Evolutionary conservation across 2,888 invertebrate genomes (phyloP), one percentile per base, ranked within the genome.

Genomic region (Listrodromus nycthemerus): DNA sequence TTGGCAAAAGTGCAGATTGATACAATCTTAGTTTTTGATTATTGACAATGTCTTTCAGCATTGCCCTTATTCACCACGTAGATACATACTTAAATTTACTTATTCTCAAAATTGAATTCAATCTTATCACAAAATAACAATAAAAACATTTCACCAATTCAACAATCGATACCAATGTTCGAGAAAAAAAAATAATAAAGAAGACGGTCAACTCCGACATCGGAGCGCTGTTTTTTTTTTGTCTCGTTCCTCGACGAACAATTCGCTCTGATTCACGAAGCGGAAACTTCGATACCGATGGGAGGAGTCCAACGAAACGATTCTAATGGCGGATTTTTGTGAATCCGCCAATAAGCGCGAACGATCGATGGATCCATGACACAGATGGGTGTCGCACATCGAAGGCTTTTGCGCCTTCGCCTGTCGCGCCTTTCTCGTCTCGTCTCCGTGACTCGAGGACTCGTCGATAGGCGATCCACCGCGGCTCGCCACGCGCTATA

Each of bases 251-350:
- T 66, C 19, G 19, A 45, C 24, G 52, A 71, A 63, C 30, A 67
- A 10, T 50, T 69, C 65, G 48, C 61, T 45, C 69, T 50, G 61
- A 71, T 65, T 27, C 65, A 77, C 66, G 77, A 79, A 33, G 83
- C 67, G 71, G 78, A 80, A 82, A 73, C 67, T 41, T 67, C 80
- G 77, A 77, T 82, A 69, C 74, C 85, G 66, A 90, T 92, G 91
- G 92, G 92, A 91, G 92, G 92, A 92, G 92, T 90, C 89, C 86
- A 83, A 86, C 87, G 84, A 61, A 85, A 82, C 88, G 89, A 90
- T 90, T 91, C 90, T 91, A 92, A 92, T 92, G 92, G 92, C 92
- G 92, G 92, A 91, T 92, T 92, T 92, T 91, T 91, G 91, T 90
- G 84, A 88, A 88, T 90, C 90, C 77, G 84, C 84, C 84, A 84